Base-by-base conservation (phyloP, 1,140 invertebrate genomes). In the Drosophila bocqueti region DNA sequence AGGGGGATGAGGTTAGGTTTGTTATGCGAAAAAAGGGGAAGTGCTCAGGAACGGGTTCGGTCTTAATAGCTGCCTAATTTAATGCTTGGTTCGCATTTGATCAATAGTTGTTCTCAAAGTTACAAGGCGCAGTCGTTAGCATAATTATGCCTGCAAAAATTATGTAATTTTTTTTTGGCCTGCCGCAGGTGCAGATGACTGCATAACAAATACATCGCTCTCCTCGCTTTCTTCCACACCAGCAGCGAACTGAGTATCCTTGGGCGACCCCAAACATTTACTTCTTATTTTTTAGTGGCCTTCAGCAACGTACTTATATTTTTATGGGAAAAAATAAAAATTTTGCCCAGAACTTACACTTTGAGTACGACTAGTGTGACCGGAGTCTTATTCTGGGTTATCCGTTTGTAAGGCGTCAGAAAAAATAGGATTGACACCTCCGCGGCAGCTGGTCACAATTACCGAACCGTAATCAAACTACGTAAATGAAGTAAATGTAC, bases 151-250 rank as follows among this genome's bases (percentile, higher is more conserved):
- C 34, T 69, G 72, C 80, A 55, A 65, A 75, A 83, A 81, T 87
- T 89, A 87, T 90, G 84, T 87, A 87, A 89, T 83, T 89, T 74
- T 60, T 60, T 52, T 61, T 71, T n/a, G 15, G 15, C 9, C 24
- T 38, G 36, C 58, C 21, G 40, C 21, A 46, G 43, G 52, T 21
- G 45, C 29, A 45, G n/a, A n/a, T 18, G 29, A 6, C 29, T 18
- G 36, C 29, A 11, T 13, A 34, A 15, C 59, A 24, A 18, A 18
- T 18, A 36, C 18, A 16, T 21, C 2, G 2, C 2, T 58, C 15
- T 34, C 5, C 5, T 11, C 3, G 3, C 11, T 42, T 13, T 16
- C 1, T 4, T 40, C 1, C 4, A 50, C 29, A 21, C 10, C 13
- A 21, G 18, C 8, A 26, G 16, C 1, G 4, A 4, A 5, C n/a